Evolutionary conservation across 2,113 vertebrate species (phyloP).

Genomic region (Periophthalmodon schlosseri): DNA sequence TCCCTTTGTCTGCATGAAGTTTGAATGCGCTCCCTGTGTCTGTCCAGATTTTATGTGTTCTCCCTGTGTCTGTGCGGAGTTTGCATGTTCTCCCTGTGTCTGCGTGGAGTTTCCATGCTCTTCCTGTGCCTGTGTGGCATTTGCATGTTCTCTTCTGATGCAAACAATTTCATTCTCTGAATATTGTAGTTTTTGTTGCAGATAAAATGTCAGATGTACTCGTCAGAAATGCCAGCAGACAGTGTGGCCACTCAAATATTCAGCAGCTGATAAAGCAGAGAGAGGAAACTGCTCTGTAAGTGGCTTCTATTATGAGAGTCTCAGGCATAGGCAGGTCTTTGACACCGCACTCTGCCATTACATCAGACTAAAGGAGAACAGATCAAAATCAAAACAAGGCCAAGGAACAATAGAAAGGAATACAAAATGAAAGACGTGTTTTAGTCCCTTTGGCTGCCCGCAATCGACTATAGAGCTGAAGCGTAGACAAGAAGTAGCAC

Average conservation of each 20-base stretch:
- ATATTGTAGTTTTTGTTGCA: not conserved
- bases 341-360: constrained; percentile 41
- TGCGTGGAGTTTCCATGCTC: too few relatives aligned
- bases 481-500: not conserved
- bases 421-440: not conserved
- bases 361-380: constrained; percentile 39
- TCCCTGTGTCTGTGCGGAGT: too few relatives aligned
- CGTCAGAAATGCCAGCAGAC: not conserved
- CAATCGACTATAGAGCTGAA: not conserved
- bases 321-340: constrained; percentile 35
- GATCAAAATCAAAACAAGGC: constrained; percentile 18
- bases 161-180: not conserved
- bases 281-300: constrained; percentile 23
- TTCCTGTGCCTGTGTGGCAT: too few relatives aligned
- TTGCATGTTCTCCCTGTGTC: too few relatives aligned
- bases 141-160: too few relatives aligned
- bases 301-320: constrained; percentile 30
- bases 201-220: not conserved
- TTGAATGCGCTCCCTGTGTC: too few relatives aligned
- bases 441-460: not conserved
- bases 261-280: constrained; percentile 17
- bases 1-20: too few relatives aligned
- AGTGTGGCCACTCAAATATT: constrained; percentile 9
- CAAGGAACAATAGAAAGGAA: constrained; percentile 17
- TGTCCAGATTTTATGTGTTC: too few relatives aligned